Conservation (phyloP, 2,888 invertebrate genomes). For the Drosophila melanosoma region DNA sequence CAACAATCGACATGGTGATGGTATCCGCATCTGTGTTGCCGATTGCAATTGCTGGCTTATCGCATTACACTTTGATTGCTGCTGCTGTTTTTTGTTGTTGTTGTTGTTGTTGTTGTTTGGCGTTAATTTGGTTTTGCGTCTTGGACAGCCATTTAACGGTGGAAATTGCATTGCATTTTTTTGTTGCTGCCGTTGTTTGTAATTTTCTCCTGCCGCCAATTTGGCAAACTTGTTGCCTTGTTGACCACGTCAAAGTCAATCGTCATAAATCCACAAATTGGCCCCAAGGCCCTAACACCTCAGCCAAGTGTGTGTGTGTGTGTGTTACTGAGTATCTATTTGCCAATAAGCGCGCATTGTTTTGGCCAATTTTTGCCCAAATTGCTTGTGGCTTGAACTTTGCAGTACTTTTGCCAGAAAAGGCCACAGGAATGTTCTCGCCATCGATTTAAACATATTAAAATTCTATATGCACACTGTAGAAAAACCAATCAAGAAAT, state of each 20-base stretch:
- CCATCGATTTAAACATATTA: constrained; percentile 4
- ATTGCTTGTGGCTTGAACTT: constrained; percentile 70
- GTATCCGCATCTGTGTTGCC: constrained; percentile 52
- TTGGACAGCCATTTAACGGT: constrained; percentile 73
- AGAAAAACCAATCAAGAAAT: constrained; percentile 4
- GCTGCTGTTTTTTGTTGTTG: constrained; percentile 44
- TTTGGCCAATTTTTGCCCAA: constrained; percentile 65
- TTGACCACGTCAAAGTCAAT: constrained; percentile 64
- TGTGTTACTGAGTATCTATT: constrained; percentile 13
- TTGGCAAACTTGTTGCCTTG: constrained; percentile 37
- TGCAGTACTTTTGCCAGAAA: constrained; percentile 15
- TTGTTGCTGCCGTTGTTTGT: constrained; percentile 5
- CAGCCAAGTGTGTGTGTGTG: constrained; percentile 19
- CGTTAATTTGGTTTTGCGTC: constrained; percentile 78
- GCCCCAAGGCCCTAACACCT: constrained; percentile 52
- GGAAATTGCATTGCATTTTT: constrained; percentile 71
- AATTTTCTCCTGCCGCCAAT: constrained; percentile 28
- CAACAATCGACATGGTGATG: constrained; percentile 28
- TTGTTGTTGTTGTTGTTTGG: constrained; percentile 43
- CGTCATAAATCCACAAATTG: constrained; percentile 69
- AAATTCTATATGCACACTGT: background rate
- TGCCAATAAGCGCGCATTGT: constrained; percentile 47
- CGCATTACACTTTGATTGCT: constrained; percentile 70
- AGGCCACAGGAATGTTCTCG: constrained; percentile 30
- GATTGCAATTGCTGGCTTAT: constrained; percentile 67